Base-by-base conservation (phyloP, 1,140 invertebrate genomes). In the Drosophila ohnishii region DNA sequence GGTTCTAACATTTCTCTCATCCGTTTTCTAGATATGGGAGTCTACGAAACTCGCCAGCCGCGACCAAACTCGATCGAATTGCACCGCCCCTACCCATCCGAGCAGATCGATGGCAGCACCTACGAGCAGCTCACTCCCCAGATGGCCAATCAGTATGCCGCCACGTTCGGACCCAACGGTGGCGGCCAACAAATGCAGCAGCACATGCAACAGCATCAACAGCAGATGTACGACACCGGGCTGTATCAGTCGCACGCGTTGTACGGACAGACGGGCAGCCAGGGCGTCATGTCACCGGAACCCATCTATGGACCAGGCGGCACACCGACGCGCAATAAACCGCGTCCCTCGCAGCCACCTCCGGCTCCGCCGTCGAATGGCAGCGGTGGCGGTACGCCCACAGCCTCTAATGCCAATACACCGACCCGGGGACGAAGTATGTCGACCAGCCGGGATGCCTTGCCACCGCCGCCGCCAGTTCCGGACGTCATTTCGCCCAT, bases 391-490 rank as follows among this genome's bases (percentile, higher is more conserved):
- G 94, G 94, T 25, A 96, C 95, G 16, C 95, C 95, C 8, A 95
- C 94, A n/a, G 92, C 95, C 59, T 94, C 95, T 50, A 92, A 94
- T 77, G 93, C 93, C 65, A 94, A 94, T 86, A 95, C 95, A 19
- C 95, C 95, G 37, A 95, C 95, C 19, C 92, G 95, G 63, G 94
- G 94, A 66, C 93, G 94, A 79, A 95, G 94, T 75, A 94, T 95
- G 92, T 94, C 94, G 53, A 93, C 94, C 19, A 94, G 94, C 64
- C 93, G 96, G 61, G 96, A 96, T 74, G 83, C 82, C 13, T 92
- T 97, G 79, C 97, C 97, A 34, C 97, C 97, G n/a, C 97, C 97
- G 3, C 97, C 97, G 45, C 97, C 97, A 25, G 96, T 96, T 53
- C 96, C 96, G 32, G 93, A 90, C 89, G 93, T 91, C 3, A 92